Percentiles rank a stretch among this genome's conserved stretches.
phyloP scores from a whole-genome alignment of 2,113 vertebrate species.

The Chamaea fasciata region DNA sequence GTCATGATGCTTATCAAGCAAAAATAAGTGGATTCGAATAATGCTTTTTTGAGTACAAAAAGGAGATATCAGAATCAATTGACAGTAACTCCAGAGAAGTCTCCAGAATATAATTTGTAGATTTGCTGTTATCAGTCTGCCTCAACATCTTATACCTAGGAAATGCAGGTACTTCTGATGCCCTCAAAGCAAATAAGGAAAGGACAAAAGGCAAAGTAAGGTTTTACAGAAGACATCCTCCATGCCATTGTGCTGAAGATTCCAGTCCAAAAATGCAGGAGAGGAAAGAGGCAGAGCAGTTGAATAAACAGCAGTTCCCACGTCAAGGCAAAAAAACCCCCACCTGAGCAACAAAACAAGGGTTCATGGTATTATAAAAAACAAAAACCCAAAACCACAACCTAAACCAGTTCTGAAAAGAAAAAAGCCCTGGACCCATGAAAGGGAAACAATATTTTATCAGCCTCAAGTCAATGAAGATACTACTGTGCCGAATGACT shows the following conservation, averaged over 20 bases:
- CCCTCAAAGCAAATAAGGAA: not conserved
- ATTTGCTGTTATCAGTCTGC: not conserved
- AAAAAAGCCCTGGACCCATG: not conserved
- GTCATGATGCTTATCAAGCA: not conserved
- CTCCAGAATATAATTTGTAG: not conserved
- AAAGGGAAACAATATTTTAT: not conserved
- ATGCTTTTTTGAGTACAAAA: not conserved
- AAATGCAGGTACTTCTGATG: not conserved
- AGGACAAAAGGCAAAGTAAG: not conserved
- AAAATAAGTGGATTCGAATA: not conserved
- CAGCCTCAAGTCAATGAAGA: not conserved
- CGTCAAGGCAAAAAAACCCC: accelerated
- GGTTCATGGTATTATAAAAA: not conserved
- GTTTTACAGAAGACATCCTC: not conserved
- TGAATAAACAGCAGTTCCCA: not conserved
- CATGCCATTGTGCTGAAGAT: not conserved
- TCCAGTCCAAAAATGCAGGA: not conserved
- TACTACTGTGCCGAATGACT: not conserved
- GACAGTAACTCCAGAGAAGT: not conserved
- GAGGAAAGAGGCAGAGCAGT: not conserved
- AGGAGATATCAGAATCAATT: not conserved
- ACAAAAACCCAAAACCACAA: not conserved
- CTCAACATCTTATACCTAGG: not conserved
- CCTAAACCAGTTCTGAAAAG: not conserved
- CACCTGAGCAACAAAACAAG: not conserved